A percentile compares a stretch with the other conserved stretches of the same genome.
Conservation (phyloP, 2,888 invertebrate genomes). For the Chrysolina americana region DNA sequence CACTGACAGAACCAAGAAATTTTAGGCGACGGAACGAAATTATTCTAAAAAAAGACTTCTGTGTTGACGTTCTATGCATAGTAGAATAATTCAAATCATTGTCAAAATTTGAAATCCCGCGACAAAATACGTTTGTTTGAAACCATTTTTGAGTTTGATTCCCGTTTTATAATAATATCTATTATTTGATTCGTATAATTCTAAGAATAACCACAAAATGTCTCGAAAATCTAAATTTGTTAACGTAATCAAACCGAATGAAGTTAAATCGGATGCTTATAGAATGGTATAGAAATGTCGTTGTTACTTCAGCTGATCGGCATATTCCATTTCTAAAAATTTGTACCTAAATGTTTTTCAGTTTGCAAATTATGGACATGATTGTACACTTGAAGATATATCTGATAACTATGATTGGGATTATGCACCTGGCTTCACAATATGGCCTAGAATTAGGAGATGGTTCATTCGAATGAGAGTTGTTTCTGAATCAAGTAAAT, state of each 20-base stretch:
- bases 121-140: background rate
- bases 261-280: conserved; percentile 12
- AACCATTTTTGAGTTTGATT: conserved; percentile 1
- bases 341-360: conserved; percentile 33
- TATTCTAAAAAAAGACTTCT: too few relatives aligned
- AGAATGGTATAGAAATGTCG: conserved; percentile 10
- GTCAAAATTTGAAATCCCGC: conserved; percentile 14
- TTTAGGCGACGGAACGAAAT: too few relatives aligned
- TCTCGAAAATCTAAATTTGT: conserved; percentile 16
- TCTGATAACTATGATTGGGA: conserved; percentile 52
- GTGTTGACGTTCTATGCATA: too few relatives aligned
- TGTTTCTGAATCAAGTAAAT: conserved; percentile 57
- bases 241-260: background rate
- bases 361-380: conserved; percentile 56
- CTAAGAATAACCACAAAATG: conserved; percentile 5
- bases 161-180: conserved; percentile 2
- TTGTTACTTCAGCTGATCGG: background rate
- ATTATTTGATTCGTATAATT: background rate
- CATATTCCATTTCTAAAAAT: background rate
- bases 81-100: background rate
- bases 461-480: conserved; percentile 53
- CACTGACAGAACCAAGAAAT: too few relatives aligned
- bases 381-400: conserved; percentile 54
- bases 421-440: conserved; percentile 42
- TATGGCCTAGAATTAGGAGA: conserved; percentile 44